Evolutionary conservation across 1,140 invertebrate species (phyloP).

Genomic region (Calosoma granatense): DNA sequence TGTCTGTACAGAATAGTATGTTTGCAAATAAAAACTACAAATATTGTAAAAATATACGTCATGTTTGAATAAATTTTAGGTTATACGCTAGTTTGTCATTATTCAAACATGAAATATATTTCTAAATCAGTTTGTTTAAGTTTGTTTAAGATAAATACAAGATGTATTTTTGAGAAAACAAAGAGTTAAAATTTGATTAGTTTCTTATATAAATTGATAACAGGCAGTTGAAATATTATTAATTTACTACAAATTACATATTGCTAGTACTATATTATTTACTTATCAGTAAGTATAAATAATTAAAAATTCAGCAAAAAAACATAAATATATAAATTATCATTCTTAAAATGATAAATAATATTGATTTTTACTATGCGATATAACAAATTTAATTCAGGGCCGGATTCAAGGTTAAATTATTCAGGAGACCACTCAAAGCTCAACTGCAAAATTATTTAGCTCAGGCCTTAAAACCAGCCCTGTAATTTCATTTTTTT

Average conservation of each 20-base stretch:
- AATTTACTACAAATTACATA: not conserved
- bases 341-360: not conserved
- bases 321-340: conserved; percentile 10
- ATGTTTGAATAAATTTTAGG: not conserved
- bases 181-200: too few relatives aligned
- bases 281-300: conserved; percentile 7
- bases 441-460: conserved; percentile 11
- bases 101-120: too few relatives aligned
- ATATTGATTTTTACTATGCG: conserved; percentile 3
- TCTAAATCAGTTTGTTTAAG: too few relatives aligned
- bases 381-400: conserved; percentile 14
- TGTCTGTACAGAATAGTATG: not conserved
- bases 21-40: not conserved
- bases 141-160: too few relatives aligned
- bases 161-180: too few relatives aligned
- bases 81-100: too few relatives aligned
- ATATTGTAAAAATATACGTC: not conserved
- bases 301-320: not conserved
- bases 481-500: too few relatives aligned
- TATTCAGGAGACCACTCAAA: not conserved
- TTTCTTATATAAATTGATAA: not conserved
- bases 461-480: too few relatives aligned
- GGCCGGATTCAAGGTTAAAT: too few relatives aligned
- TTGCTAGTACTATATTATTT: not conserved
- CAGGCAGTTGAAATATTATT: not conserved